These are phyloP conservation scores for Heliconius hermathena DNA, from an alignment of 1,140 invertebrate genomes.

Conservation along the genomic window DNA sequence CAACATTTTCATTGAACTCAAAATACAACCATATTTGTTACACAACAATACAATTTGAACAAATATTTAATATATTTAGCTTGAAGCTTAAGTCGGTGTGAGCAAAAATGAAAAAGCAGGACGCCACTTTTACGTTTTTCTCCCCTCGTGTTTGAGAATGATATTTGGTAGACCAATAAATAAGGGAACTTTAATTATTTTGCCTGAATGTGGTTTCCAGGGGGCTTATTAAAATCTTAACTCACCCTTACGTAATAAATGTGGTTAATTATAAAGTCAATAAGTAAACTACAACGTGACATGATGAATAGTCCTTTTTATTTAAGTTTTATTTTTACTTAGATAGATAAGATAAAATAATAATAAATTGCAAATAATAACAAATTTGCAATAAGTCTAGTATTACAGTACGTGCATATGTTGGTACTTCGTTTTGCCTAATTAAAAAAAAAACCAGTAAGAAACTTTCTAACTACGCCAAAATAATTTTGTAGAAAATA, in stretches of 20 bases:
- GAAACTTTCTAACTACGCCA: too few species aligned
- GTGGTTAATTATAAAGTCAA: constrained; percentile 2
- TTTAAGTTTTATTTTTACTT: background rate
- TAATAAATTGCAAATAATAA: background rate
- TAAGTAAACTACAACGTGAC: background rate
- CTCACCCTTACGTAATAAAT: constrained; percentile 1
- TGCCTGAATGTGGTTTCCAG: background rate
- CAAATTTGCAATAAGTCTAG: background rate
- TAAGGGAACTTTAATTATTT: constrained; percentile 9
- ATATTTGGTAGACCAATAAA: constrained; percentile 12
- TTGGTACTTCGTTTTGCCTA: too few species aligned
- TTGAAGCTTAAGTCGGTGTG: background rate
- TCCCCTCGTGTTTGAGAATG: constrained; percentile 1
- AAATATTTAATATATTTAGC: too few species aligned
- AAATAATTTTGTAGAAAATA: too few species aligned
- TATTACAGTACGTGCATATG: too few species aligned
- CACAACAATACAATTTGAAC: too few species aligned
- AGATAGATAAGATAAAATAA: too few species aligned
- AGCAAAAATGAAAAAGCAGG: background rate
- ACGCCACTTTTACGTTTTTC: background rate
- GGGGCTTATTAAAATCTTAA: background rate
- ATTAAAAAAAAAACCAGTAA: too few species aligned
- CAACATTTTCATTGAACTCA: too few species aligned
- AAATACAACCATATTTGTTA: too few species aligned
- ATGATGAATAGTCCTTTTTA: background rate